phyloP scores from a whole-genome alignment of 2,797 vertebrate species.

The Danio aesculapii region DNA sequence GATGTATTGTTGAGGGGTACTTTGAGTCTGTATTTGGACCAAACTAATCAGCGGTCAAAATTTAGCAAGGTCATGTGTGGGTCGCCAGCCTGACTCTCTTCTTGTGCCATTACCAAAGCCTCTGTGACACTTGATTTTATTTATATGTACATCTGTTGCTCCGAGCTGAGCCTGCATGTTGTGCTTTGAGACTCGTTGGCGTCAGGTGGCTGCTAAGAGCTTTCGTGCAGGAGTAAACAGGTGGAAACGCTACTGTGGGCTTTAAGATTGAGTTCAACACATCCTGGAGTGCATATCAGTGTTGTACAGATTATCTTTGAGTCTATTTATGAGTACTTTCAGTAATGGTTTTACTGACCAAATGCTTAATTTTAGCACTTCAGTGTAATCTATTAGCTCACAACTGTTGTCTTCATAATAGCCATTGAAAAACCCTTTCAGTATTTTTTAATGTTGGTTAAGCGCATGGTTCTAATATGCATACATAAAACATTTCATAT shows the following conservation, averaged over 20 bases:
- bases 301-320: not conserved
- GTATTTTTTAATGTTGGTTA: not conserved
- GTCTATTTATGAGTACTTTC: not conserved
- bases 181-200: conserved; percentile 39
- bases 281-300: not conserved
- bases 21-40: not conserved
- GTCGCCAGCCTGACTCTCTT: conserved; percentile 47
- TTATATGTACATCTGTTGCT: conserved; percentile 58
- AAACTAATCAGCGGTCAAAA: not conserved
- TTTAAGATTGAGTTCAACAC: not conserved
- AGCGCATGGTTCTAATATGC: not conserved
- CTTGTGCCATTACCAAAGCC: conserved; percentile 57
- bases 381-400: not conserved
- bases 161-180: conserved; percentile 40
- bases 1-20: not conserved
- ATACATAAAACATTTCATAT: not conserved
- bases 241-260: conserved; percentile 3
- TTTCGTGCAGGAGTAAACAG: conserved; percentile 29
- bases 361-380: not conserved
- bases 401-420: not conserved
- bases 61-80: conserved; percentile 45
- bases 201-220: conserved; percentile 41
- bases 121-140: conserved; percentile 64
- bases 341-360: not conserved
- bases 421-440: not conserved